These are phyloP conservation scores for Beroe ovata DNA, from an alignment of 37 sponge, comb jelly and placozoan genomes.

Conservation along the genomic window DNA sequence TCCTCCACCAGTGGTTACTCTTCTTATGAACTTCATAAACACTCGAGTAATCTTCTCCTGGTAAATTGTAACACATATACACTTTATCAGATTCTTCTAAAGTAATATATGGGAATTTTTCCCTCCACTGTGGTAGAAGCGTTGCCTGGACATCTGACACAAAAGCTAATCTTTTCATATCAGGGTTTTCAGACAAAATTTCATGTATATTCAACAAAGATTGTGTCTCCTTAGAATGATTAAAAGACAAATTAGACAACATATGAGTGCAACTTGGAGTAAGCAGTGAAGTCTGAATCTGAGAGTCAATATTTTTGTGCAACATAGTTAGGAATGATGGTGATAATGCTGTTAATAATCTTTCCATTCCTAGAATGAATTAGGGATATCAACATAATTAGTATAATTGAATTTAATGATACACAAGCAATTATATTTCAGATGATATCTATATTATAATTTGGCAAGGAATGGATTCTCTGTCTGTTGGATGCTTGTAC, in stretches of 20 bases:
- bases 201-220: neutral
- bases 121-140: neutral
- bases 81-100: neutral
- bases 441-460: neutral
- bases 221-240: neutral
- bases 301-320: conserved; percentile 15
- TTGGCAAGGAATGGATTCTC: no score
- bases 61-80: neutral
- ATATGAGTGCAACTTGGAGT: neutral
- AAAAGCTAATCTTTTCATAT: neutral
- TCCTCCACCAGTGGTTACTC: conserved; percentile 48
- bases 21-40: conserved; percentile 21
- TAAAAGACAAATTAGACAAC: neutral
- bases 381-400: neutral
- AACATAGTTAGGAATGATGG: neutral
- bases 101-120: neutral
- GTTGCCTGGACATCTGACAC: neutral
- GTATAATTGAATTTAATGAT: neutral
- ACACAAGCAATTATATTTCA: neutral
- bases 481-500: no score
- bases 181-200: neutral
- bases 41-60: neutral
- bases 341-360: neutral
- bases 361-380: neutral
- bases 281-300: neutral